Percentiles rank a stretch among this genome's conserved stretches.
These are phyloP conservation scores for Electrophaes corylata DNA, from an alignment of 2,888 invertebrate genomes.

Conservation along the genomic window DNA sequence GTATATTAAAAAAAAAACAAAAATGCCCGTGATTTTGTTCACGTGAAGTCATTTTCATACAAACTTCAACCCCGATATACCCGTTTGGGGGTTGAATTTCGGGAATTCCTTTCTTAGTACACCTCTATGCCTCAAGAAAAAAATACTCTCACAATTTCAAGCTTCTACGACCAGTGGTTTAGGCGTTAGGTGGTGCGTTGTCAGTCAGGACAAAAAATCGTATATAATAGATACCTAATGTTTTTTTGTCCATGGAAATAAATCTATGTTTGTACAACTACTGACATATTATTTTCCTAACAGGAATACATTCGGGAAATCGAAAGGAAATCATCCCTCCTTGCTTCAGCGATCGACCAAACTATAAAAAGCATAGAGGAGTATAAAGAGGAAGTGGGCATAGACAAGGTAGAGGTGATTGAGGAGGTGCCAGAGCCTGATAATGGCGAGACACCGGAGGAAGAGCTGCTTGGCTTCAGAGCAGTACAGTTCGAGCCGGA, in stretches of 20 bases:
- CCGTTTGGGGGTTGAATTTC: too few species aligned
- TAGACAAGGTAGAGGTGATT: slow-evolving; percentile 47
- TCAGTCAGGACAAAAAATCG: too few species aligned
- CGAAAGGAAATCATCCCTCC: slow-evolving; percentile 67
- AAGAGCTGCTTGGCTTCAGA: slow-evolving; percentile 37
- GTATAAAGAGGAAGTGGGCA: slow-evolving; percentile 74
- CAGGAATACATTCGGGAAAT: slow-evolving; percentile 77
- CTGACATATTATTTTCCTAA: background rate
- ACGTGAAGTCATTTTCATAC: too few species aligned
- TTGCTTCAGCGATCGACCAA: slow-evolving; percentile 74
- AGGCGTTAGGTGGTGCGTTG: too few species aligned
- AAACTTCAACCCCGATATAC: too few species aligned
- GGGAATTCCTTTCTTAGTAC: too few species aligned
- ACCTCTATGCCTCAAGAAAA: too few species aligned
- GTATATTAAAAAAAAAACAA: too few species aligned
- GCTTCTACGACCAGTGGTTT: too few species aligned
- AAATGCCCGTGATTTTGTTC: too few species aligned
- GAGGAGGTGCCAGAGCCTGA: slow-evolving; percentile 8
- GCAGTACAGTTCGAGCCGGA: slow-evolving; percentile 32
- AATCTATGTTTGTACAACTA: background rate
- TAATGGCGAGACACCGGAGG: slow-evolving; percentile 13
- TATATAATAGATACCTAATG: too few species aligned
- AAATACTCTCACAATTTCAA: too few species aligned
- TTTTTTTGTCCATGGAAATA: background rate
- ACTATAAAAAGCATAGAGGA: slow-evolving; percentile 76